Conservation (phyloP, 64 coral and sea anemone species). For the Acropora tenuis region DNA sequence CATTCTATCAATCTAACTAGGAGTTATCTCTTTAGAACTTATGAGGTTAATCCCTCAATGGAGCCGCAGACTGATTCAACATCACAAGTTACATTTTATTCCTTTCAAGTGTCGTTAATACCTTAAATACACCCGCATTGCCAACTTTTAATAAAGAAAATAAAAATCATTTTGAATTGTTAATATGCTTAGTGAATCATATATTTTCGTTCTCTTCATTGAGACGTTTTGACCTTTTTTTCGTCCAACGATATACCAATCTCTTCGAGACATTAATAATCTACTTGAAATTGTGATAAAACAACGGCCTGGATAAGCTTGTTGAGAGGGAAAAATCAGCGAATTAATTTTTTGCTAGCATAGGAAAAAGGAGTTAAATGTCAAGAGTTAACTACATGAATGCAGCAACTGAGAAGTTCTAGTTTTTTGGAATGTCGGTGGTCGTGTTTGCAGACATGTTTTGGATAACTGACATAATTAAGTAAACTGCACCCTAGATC, state of each 20-base stretch:
- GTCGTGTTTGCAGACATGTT: background rate
- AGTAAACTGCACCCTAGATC: background rate
- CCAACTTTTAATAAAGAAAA: background rate
- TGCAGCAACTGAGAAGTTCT: too few relatives aligned
- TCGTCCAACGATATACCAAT: too few relatives aligned
- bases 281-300: too few relatives aligned
- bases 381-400: too few relatives aligned
- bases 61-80: background rate
- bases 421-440: background rate
- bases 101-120: background rate
- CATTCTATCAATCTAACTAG: background rate
- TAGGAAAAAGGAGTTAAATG: too few relatives aligned
- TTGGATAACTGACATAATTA: background rate
- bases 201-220: too few relatives aligned
- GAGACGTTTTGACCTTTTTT: too few relatives aligned
- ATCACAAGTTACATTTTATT: constrained; percentile 6
- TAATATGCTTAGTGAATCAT: too few relatives aligned
- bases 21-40: background rate
- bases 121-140: background rate
- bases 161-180: background rate
- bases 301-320: too few relatives aligned
- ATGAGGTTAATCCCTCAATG: constrained; percentile 25
- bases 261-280: too few relatives aligned
- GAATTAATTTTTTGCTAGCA: too few relatives aligned
- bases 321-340: too few relatives aligned